These are phyloP conservation scores for Pterobdella sp. DNA, from an alignment of 2,888 invertebrate genomes.

Conservation along the genomic window DNA sequence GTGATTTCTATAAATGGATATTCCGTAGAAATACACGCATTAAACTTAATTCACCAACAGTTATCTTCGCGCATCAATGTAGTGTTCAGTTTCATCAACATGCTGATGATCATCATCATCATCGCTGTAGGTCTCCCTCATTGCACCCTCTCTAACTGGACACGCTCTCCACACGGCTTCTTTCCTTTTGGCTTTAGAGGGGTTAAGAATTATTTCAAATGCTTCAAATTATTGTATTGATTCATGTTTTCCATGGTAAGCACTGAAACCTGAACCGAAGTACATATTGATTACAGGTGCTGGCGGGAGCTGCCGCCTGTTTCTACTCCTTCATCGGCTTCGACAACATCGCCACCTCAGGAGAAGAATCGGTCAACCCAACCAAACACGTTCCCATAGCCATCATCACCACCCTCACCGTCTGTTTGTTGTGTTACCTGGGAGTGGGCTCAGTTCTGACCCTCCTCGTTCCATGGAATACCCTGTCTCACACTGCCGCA, in stretches of 20 bases:
- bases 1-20: too few species aligned
- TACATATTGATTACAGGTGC: slow-evolving; percentile 29
- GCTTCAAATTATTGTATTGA: background rate
- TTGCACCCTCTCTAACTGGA: slow-evolving; percentile 35
- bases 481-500: slow-evolving; percentile 40
- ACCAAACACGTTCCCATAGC: slow-evolving; percentile 35
- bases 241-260: background rate
- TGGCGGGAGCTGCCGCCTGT: slow-evolving; percentile 37
- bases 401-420: slow-evolving; percentile 35
- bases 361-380: slow-evolving; percentile 36
- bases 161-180: slow-evolving; percentile 34
- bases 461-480: slow-evolving; percentile 39
- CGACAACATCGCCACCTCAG: slow-evolving; percentile 37
- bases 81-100: slow-evolving; percentile 42
- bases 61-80: slow-evolving; percentile 41
- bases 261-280: background rate
- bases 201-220: slow-evolving; percentile 38
- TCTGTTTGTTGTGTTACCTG: slow-evolving; percentile 45
- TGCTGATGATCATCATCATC: slow-evolving; percentile 43
- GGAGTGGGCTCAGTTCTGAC: slow-evolving; percentile 44
- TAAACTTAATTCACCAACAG: slow-evolving; percentile 38
- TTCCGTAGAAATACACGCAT: too few species aligned
- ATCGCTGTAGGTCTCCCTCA: slow-evolving; percentile 41
- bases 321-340: slow-evolving; percentile 38
- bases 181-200: slow-evolving; percentile 37